phyloP scores from a whole-genome alignment of 2,797 vertebrate genomes.

The Pseudochromis fuscus region DNA sequence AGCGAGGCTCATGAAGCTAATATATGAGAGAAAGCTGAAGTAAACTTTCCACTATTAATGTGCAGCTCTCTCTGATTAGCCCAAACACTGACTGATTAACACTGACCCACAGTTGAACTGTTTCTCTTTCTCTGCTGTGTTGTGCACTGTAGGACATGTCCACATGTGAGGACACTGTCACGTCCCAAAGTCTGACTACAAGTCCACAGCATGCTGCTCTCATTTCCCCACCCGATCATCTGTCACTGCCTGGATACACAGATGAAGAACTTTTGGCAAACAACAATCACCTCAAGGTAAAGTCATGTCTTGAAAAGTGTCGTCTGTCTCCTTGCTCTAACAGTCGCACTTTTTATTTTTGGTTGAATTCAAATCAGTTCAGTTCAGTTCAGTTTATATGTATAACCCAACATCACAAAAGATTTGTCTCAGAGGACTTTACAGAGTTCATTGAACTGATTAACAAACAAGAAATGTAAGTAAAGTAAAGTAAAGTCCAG shows the following conservation, averaged over 20 bases:
- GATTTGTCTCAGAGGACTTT: too few species aligned
- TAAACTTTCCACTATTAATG: neutral
- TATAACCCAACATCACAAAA: too few species aligned
- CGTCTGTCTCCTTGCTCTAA: neutral
- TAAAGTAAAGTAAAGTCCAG: too few species aligned
- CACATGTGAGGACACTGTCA: constrained; percentile 43
- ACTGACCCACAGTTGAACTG: neutral
- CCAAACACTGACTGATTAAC: too few species aligned
- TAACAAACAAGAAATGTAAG: too few species aligned
- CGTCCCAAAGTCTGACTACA: constrained; percentile 10
- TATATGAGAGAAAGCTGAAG: neutral
- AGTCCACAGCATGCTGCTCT: constrained; percentile 24
- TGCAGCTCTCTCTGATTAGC: neutral
- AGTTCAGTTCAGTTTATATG: too few species aligned
- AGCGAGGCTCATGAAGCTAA: neutral
- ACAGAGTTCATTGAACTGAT: too few species aligned
- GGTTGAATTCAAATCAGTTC: too few species aligned
- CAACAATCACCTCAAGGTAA: constrained; percentile 79
- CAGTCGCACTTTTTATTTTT: too few species aligned
- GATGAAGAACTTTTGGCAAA: constrained; percentile 67
- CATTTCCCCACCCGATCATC: constrained; percentile 40
- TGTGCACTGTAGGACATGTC: constrained; percentile 55
- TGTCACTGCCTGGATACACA: constrained; percentile 44
- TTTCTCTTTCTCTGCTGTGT: constrained; percentile 4
- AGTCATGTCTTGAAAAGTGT: neutral